phyloP scores from a whole-genome alignment of 2,113 vertebrate genomes.

The Microtus pennsylvanicus region DNA sequence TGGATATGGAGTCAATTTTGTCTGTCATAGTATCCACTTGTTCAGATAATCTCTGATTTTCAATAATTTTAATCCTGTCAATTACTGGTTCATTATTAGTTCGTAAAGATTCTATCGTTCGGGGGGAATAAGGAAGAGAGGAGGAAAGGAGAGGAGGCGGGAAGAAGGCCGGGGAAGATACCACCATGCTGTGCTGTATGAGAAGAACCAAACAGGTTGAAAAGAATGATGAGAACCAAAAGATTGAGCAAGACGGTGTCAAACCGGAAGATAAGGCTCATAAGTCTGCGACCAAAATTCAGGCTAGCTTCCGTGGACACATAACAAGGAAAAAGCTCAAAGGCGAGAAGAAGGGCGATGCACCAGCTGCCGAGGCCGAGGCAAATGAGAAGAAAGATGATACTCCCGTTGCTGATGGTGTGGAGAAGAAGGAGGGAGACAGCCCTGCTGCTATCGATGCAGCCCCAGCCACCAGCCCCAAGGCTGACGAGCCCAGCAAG shows the following conservation, averaged over 20 bases:
- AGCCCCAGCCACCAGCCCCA: constrained; percentile 60
- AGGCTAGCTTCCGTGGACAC: constrained; percentile 99
- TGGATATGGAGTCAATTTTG: no score
- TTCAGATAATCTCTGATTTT: no score
- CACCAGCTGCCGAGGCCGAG: constrained; percentile 86
- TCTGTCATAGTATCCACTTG: no score
- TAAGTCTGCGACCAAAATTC: constrained; percentile 99
- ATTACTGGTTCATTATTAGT: no score
- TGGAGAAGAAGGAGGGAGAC: constrained; percentile 48
- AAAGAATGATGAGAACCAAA: constrained; percentile 98
- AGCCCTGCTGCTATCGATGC: constrained; percentile 83
- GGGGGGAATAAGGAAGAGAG: no score
- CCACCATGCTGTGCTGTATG: no score
- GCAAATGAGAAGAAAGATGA: constrained; percentile 89
- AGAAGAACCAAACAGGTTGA: constrained; percentile 96
- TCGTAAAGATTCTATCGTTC: no score
- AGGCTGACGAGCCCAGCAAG: constrained; percentile 84
- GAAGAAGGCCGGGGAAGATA: no score
- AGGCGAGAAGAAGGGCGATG: constrained; percentile 95
- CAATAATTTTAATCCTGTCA: no score
- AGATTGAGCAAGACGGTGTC: constrained; percentile 98
- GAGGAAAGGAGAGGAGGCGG: no score
- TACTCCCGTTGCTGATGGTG: constrained; percentile 72
- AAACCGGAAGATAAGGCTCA: constrained; percentile 99
- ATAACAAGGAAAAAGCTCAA: constrained; percentile 99